A percentile compares a stretch with the other conserved stretches of the same genome.
Evolutionary conservation across 2,797 vertebrate genomes (phyloP).

Genomic region (Tokudaia tokunoshimensis): DNA sequence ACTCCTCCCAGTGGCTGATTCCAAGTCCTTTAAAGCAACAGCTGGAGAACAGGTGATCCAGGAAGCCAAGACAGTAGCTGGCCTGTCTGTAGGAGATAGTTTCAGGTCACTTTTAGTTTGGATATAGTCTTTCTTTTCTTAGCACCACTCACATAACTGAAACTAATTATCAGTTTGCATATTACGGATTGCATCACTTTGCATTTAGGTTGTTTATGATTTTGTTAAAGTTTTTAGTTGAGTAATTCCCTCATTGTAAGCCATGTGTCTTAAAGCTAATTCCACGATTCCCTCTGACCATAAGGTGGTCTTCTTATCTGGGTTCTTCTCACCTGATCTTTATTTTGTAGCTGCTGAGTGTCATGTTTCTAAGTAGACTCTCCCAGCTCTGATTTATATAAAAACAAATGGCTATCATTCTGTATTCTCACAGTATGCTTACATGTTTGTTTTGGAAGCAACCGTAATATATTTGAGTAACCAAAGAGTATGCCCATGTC

Average conservation of each 20-base stretch:
- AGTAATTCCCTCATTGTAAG: neutral
- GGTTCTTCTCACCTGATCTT: neutral
- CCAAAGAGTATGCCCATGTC: neutral
- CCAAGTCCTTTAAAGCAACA: neutral
- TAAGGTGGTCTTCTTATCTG: neutral
- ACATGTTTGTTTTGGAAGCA: neutral
- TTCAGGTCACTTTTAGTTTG: neutral
- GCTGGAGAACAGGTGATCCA: neutral
- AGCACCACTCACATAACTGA: neutral
- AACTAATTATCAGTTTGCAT: neutral
- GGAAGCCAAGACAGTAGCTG: neutral
- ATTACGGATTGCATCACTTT: neutral
- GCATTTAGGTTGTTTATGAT: neutral
- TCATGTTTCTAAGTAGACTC: neutral
- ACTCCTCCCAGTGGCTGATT: neutral
- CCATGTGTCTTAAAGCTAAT: neutral
- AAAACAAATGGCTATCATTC: neutral
- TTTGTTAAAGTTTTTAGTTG: neutral
- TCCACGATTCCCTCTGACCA: neutral
- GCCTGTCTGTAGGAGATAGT: neutral
- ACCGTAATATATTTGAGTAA: conserved; percentile 27
- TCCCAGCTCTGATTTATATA: neutral
- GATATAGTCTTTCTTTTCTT: neutral
- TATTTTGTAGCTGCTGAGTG: neutral
- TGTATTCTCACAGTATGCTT: neutral